Conservation (phyloP, 2,888 invertebrate species). For the Ametastegia equiseti region DNA sequence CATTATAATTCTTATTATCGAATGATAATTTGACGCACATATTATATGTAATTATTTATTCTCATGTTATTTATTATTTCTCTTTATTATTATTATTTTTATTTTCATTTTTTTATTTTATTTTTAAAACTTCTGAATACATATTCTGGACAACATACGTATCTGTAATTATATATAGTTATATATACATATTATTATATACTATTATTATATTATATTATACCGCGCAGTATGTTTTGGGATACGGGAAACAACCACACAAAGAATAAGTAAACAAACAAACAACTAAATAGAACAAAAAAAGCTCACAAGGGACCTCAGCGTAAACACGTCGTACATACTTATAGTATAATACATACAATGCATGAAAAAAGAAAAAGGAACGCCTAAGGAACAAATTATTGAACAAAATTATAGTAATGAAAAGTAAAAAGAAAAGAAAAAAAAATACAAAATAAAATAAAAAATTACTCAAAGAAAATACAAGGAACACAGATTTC, state of each 20-base stretch:
- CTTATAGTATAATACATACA: not conserved
- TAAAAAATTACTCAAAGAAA: not conserved
- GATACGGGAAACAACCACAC: not conserved
- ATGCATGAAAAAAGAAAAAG: slow-evolving; percentile 38
- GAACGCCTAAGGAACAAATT: not conserved
- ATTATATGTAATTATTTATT: not conserved
- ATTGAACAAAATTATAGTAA: not conserved
- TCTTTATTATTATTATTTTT: not conserved
- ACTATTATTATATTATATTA: not conserved
- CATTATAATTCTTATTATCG: not conserved
- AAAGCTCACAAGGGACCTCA: slow-evolving; percentile 51
- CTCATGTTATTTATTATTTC: not conserved
- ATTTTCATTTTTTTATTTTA: not conserved
- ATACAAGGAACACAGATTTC: slow-evolving; percentile 20
- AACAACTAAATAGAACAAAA: not conserved
- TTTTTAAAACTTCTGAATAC: too few relatives aligned
- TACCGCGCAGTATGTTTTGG: slow-evolving; percentile 13
- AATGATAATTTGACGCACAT: not conserved
- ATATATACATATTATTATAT: not conserved
- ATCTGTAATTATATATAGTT: not conserved
- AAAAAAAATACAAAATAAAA: slow-evolving; percentile 9
- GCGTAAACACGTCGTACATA: slow-evolving; percentile 18
- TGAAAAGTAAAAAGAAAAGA: slow-evolving; percentile 45
- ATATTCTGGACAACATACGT: too few relatives aligned
- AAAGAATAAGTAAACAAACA: not conserved